Base-by-base conservation (phyloP, 2,888 invertebrate species). In the Physocephala rufipes region DNA sequence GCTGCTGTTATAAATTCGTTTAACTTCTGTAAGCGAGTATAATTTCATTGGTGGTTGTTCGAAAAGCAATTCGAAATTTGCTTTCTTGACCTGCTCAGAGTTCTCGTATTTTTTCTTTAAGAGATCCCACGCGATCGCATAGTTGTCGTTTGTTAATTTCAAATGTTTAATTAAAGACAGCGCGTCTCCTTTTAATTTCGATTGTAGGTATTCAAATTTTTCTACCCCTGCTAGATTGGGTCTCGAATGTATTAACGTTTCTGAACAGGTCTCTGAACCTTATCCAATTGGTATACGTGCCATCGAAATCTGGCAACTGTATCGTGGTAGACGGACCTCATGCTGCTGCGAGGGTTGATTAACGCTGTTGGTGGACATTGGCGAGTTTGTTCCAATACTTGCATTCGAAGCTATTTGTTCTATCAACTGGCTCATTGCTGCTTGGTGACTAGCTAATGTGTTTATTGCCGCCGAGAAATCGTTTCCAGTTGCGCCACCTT, bases 181-280 rank as follows among this genome's bases (percentile, higher is more conserved):
- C 12, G 59, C 53, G 59, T 70, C 63, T 24, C 58, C 58, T 24
- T 62, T 73, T 5, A 70, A 12, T 21, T 70, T 63, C 15, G 70
- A 43, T 36, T 67, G 70, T 16, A 72, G 43, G 47, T 72, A 72
- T 26, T 72, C 72, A 9, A 72, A 59, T 43, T 72, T 72, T 30
- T 75, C 69, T 2, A 73, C 45, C 26, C 71, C 49, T 15, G 71
- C 71, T 47, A 75, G 65, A 53, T 64, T 70, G 9, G 69, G 47
- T 47, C 65, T 70, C 12, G 49, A 61, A 24, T 75, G 71, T 5
- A 75, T 51, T 66, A 73, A 58, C 15, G 72, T 49, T 45, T 70
- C 70, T 49, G n/a, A 71, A 75, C 4, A 73, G 70, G 55, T 71
- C 74, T 15, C 70, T 66, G 61, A 73, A 74, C 2, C 73, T 70